These are phyloP conservation scores for Rhyzopertha dominica DNA, from an alignment of 1,140 invertebrate genomes.

Conservation along the genomic window DNA sequence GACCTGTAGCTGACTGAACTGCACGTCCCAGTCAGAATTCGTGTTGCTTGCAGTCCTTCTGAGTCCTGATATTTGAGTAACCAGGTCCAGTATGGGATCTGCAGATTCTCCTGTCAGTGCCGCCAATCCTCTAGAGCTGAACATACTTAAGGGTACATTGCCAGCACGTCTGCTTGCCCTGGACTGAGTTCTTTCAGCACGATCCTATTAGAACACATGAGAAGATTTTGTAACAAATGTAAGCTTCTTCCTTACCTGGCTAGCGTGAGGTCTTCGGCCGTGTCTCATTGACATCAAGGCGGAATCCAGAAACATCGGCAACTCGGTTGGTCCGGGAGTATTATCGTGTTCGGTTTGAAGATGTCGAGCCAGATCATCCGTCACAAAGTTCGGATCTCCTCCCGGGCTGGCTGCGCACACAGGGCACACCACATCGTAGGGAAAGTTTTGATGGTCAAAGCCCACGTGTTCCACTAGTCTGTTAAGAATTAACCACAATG, in stretches of 20 bases:
- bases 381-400: constrained; percentile 91
- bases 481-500: too few relatives aligned
- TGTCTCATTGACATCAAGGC: constrained; percentile 73
- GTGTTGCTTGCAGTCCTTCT: constrained; percentile 54
- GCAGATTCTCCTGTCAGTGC: constrained; percentile 78
- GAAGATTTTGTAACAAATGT: too few relatives aligned
- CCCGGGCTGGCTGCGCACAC: constrained; percentile 89
- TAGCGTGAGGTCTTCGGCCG: constrained; percentile 71
- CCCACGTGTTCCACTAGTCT: constrained; percentile 86
- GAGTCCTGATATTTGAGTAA: constrained; percentile 83
- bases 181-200: constrained; percentile 65
- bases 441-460: constrained; percentile 73
- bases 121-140: constrained; percentile 67
- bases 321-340: constrained; percentile 72
- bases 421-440: constrained; percentile 86
- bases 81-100: constrained; percentile 86
- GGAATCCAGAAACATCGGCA: constrained; percentile 46
- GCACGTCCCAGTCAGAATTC: constrained; percentile 49
- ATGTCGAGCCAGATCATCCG: constrained; percentile 95
- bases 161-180: constrained; percentile 31
- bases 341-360: constrained; percentile 86
- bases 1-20: constrained; percentile 79
- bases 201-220: constrained; percentile 41
- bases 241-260: too few relatives aligned
- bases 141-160: constrained; percentile 67